A percentile compares a stretch with the other conserved stretches of the same genome.
Evolutionary conservation across 2,797 vertebrate genomes (phyloP).

Genomic region (Diplodus sargus): DNA sequence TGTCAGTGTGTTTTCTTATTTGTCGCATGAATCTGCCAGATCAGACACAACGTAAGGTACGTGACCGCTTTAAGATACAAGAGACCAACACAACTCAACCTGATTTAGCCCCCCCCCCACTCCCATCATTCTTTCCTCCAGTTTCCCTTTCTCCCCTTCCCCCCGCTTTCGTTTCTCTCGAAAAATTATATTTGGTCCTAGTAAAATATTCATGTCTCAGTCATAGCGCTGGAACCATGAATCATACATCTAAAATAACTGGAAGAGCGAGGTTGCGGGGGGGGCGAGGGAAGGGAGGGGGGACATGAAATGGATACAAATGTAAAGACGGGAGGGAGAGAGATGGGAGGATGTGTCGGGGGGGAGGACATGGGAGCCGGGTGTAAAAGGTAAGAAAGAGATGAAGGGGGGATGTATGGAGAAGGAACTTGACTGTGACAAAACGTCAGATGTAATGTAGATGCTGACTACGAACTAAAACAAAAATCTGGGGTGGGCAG

Average conservation of each 20-base stretch:
- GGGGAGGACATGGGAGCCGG: neutral
- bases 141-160: neutral
- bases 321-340: conserved; percentile 33
- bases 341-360: conserved; percentile 12
- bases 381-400: conserved; percentile 22
- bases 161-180: conserved; percentile 36
- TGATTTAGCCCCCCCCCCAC: neutral
- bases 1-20: neutral
- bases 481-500: too few relatives aligned
- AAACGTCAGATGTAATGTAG: too few relatives aligned
- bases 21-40: neutral
- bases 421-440: neutral
- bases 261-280: neutral
- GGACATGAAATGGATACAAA: conserved; percentile 44
- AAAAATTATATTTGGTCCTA: conserved; percentile 72
- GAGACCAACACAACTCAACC: neutral
- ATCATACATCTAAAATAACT: conserved; percentile 74
- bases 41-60: neutral
- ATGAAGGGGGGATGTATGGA: conserved; percentile 23
- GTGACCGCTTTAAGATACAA: too few relatives aligned
- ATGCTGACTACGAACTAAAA: too few relatives aligned
- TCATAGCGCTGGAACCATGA: conserved; percentile 65
- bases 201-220: conserved; percentile 78
- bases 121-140: neutral
- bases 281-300: conserved; percentile 3